Evolutionary conservation across 2,888 invertebrate species (phyloP), one percentile per base, ranked within the genome.

Genomic region (Tenthredo distinguenda): DNA sequence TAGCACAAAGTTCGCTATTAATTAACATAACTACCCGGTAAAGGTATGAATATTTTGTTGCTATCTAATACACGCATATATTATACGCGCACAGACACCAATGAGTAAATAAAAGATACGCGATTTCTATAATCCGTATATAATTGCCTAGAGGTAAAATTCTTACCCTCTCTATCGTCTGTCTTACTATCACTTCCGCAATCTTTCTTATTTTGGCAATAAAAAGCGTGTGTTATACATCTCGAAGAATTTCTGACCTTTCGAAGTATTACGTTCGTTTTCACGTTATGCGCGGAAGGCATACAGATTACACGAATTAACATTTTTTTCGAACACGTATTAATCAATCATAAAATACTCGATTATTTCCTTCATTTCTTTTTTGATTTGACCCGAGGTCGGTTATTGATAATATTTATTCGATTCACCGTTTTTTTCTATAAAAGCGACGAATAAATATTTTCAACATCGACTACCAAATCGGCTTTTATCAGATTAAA

Each of bases 11-110:
- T 71, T 71, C 71, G 37, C 71, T 71, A n/a, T n/a, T 34, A 10
- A 71, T 71, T 71, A 71, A 37, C 71, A 71, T 71, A 62, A 62
- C 9, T 71, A 55, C 7, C 55, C 55, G 55, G n/a, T n/a, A n/a
- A 55, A 55, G 50, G n/a, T 55, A 55, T 55, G 7, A n/a, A 55
- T 55, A n/a, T 55, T 55, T 55, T 7, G 1, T 50, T 0, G 18
- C 18, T 5, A 50, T 5, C 18, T 50, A 4, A 50, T 50, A 18
- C 6, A 50, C 18, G 50, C 2, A 2, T 43, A 40, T 40, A 40
- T 9, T 40, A 40, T 9, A 43, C 10, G 10, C 10, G 10, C 10
- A 47, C 12, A 47, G 47, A 15, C 47, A 26, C 26, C 5, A 26
- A 26, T 26, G 21, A 3, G 4, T 26, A 26, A 62, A 26, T 62